Evolutionary conservation across 2,888 invertebrate species (phyloP).

Genomic region (Dorcus parallelipipedus): DNA sequence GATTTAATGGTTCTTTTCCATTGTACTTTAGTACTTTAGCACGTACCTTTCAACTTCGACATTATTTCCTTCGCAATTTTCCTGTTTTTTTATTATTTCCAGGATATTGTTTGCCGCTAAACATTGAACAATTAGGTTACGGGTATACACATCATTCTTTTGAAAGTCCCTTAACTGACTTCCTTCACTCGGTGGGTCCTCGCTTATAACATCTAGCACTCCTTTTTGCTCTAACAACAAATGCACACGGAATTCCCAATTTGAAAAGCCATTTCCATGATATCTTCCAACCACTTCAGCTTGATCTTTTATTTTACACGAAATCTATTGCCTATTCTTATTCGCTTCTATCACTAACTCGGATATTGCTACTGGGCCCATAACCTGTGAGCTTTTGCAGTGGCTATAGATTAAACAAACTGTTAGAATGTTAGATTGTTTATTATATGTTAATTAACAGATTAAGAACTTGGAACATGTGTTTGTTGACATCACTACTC

Average conservation of each 20-base stretch:
- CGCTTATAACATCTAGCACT: not conserved
- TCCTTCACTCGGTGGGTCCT: constrained; percentile 1
- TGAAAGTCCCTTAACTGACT: not conserved
- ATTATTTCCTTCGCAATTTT: not conserved
- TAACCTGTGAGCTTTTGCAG: not conserved
- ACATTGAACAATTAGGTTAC: no score
- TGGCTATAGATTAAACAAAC: no score
- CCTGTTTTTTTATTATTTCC: not conserved
- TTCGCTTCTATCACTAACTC: not conserved
- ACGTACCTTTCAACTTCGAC: not conserved
- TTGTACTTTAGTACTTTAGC: no score
- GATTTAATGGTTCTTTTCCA: no score
- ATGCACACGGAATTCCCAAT: not conserved
- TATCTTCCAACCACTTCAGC: no score
- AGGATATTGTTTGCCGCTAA: not conserved
- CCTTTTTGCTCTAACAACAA: not conserved
- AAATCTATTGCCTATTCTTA: no score
- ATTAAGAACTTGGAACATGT: no score
- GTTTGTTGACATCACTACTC: no score
- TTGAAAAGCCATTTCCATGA: not conserved
- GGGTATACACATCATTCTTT: no score
- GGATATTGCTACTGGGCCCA: not conserved
- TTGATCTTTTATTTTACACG: no score
- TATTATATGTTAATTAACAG: no score
- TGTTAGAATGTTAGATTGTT: no score